Base-by-base conservation (phyloP, 2,113 vertebrate genomes). In the Taurulus bubalis region DNA sequence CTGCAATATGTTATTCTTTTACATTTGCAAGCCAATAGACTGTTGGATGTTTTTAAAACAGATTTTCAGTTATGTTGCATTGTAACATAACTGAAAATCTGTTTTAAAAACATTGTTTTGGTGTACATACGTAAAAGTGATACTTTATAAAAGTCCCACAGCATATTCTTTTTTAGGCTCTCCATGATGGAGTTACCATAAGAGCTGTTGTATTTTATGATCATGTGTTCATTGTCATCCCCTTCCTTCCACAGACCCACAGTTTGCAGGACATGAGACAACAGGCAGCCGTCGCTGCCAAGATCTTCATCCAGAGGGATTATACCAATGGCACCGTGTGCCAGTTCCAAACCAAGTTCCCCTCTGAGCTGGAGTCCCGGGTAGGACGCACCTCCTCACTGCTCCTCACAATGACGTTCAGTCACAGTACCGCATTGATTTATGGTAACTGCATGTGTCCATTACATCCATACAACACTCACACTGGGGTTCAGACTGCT, bases 341-440 rank as follows among this genome's bases (percentile, higher is more conserved):
- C 87, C 98, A 98, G 88, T 99, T 99, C 95, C 98, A 98, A 92
- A 97, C 96, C 79, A 99, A 99, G 92, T 97, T 99, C 71, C 97
- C 97, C 0, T 95, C 97, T 0, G 98, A 99, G 90, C 92, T 99
- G 92, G 98, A 99, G 89, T 97, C 95, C 89, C 93, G 97, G 96
- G 98, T 99, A 95, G 89, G 93, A 59, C n/a, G 22, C 38, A 32
- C 32, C 16, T 22, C 40, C 16, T 49, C 8, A 24, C 18, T 59
- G 30, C 56, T 67, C 15, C 12, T 22, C 45, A 73, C 22, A 58
- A 20, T n/a, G 8, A 65, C 53, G 15, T 67, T 49, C 8, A 38
- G 1, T 45, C 40, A 47, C 22, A 36, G 32, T 38, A 20, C 15
- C 3, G 12, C 32, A 40, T 20, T 55, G 2, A 55, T 24, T 24